phyloP scores from a whole-genome alignment of 2,888 invertebrate genomes.

The Ornithoptera priamus region DNA sequence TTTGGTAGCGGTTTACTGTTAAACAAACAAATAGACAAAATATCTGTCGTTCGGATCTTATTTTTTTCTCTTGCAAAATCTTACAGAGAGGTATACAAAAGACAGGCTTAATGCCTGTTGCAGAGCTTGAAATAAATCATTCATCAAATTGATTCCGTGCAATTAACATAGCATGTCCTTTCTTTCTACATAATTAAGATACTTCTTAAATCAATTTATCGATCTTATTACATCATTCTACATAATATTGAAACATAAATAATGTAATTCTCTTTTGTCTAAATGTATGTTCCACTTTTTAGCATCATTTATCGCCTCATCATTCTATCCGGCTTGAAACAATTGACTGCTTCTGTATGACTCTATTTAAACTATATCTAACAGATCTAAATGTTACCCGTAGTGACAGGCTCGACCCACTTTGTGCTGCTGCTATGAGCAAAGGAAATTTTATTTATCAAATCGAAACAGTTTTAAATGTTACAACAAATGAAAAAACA shows the following conservation, averaged over 20 bases:
- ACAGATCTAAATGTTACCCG: constrained; percentile 18
- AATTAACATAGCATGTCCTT: background rate
- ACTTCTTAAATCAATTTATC: background rate
- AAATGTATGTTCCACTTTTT: background rate
- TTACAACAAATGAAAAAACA: background rate
- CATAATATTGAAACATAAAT: too few species aligned
- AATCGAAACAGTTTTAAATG: background rate
- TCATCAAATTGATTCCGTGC: constrained; percentile 15
- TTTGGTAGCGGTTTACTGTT: constrained; percentile 16
- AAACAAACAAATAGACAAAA: constrained; percentile 24
- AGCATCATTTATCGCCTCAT: background rate
- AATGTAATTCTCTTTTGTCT: background rate
- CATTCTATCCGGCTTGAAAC: background rate
- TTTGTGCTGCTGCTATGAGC: background rate
- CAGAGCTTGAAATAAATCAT: constrained; percentile 15
- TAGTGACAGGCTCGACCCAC: constrained; percentile 13
- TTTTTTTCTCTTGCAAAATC: too few species aligned
- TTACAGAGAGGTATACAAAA: too few species aligned
- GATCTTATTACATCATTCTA: background rate
- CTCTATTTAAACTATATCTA: constrained; percentile 15
- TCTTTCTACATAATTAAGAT: background rate
- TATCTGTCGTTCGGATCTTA: constrained; percentile 20
- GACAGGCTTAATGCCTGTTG: too few species aligned
- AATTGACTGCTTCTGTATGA: constrained; percentile 4
- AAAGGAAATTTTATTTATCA: constrained; percentile 9